phyloP scores from a whole-genome alignment of 2,113 vertebrate species.

The Campylomormyrus numenius region DNA sequence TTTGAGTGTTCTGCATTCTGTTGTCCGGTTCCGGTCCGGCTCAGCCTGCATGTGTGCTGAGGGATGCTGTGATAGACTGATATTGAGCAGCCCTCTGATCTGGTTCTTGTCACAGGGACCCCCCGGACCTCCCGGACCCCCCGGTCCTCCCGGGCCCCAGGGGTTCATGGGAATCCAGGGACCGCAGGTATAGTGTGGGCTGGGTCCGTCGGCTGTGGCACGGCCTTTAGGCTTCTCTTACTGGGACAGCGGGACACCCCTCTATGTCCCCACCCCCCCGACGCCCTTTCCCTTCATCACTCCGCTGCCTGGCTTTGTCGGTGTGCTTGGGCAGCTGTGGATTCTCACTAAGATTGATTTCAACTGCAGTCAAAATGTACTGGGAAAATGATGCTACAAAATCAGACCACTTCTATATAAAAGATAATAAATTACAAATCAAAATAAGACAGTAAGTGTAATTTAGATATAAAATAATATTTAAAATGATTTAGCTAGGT shows the following conservation, averaged over 20 bases:
- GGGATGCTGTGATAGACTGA: neutral
- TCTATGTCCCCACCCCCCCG: neutral
- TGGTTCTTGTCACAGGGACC: constrained; percentile 68
- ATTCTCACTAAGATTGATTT: constrained; percentile 30
- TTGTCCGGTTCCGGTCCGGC: neutral
- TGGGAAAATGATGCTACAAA: constrained; percentile 10
- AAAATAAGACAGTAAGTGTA: neutral
- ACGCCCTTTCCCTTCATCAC: neutral
- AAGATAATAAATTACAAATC: constrained; percentile 7
- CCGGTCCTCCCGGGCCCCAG: constrained; percentile 76
- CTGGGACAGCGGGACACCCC: neutral
- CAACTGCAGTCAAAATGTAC: constrained; percentile 17
- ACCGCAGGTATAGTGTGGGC: constrained; percentile 64
- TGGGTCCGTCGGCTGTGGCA: neutral
- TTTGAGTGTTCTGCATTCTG: no score
- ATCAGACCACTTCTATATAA: neutral
- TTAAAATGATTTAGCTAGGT: constrained; percentile 6
- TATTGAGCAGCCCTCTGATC: neutral
- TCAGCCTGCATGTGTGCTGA: neutral
- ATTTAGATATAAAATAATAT: neutral
- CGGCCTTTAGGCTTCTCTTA: neutral
- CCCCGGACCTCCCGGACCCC: constrained; percentile 68
- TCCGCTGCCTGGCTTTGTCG: constrained; percentile 7
- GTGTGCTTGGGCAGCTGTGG: constrained; percentile 39
- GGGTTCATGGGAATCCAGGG: constrained; percentile 73